Base-by-base conservation (phyloP, 2,888 invertebrate species). In the Caenorhabditis wallacei region DNA sequence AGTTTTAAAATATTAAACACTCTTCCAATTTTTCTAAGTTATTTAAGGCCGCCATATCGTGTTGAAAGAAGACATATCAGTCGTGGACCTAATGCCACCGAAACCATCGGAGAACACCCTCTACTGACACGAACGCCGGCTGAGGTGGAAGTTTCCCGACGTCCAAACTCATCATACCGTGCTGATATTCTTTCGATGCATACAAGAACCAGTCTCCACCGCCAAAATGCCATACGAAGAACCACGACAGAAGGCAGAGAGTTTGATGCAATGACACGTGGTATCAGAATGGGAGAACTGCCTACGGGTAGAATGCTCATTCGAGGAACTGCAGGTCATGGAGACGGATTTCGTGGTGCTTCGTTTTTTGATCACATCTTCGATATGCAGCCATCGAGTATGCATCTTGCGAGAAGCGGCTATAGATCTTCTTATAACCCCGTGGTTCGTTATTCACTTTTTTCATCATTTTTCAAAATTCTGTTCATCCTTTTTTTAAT, bases 151-250 rank as follows among this genome's bases (percentile, higher is more conserved):
- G 18, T 56, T 16, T 26, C 64, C 1, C 69, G 69, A 16, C 69
- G 69, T 35, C 43, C 69, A 5, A 35, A 51, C 4, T 22, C 70
- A 13, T 7, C 56, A 1, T 70, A 37, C 16, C 63, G 70, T 7
- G 63, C 78, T 5, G 69, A 78, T 18, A 59, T 70, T 11, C 40
- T 76, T 11, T 22, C 24, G n/a, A 51, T 56, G 54, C 43, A 51
- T 20, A 24, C 56, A 4, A 37, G 81, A 8, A 66, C 46, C 13
- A 37, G 24, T 57, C 75, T 83, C 30, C 75, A 75, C 24, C 75
- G 84, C 2, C 84, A 84, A 26, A 84, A 84, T 16, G 84, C 84
- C 10, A 80, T 84, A 46, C 75, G 80, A 8, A 61, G 79, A 40
- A 63, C 75, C 8, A 63, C 75, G 5, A 76, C 61, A 0, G 78